A percentile compares a stretch with the other conserved stretches of the same genome.
phyloP scores from a whole-genome alignment of 2,113 vertebrate genomes.

The Fulica atra region DNA sequence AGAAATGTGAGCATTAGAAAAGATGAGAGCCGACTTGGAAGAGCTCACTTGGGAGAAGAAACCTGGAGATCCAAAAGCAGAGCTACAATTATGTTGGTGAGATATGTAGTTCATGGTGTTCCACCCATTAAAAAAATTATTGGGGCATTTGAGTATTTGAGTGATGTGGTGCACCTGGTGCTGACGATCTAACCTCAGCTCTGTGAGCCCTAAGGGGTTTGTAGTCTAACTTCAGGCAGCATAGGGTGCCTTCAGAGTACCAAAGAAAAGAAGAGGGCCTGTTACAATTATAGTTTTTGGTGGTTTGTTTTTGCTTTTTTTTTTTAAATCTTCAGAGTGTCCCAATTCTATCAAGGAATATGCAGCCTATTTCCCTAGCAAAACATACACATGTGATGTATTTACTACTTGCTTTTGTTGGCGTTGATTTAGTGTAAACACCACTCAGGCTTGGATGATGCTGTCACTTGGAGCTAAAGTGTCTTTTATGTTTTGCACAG shows the following conservation, averaged over 20 bases:
- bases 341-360: not conserved
- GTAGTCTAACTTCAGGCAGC: not conserved
- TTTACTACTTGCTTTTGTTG: not conserved
- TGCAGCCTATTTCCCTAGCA: not conserved
- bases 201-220: not conserved
- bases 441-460: not conserved
- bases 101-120: not conserved
- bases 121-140: not conserved
- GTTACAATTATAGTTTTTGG: not conserved
- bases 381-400: not conserved
- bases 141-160: not conserved
- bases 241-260: not conserved
- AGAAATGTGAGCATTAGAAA: not conserved
- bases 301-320: not conserved
- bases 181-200: not conserved
- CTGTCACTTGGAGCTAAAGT: not conserved
- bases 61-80: not conserved
- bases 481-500: constrained; percentile 72
- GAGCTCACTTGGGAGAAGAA: not conserved
- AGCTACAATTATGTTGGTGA: not conserved
- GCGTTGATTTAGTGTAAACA: not conserved
- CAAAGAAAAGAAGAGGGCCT: not conserved
- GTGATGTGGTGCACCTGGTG: not conserved
- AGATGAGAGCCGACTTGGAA: not conserved
- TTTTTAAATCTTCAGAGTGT: not conserved